These are phyloP conservation scores for Glossophaga mutica DNA, from an alignment of 2,797 vertebrate genomes.

Conservation along the genomic window DNA sequence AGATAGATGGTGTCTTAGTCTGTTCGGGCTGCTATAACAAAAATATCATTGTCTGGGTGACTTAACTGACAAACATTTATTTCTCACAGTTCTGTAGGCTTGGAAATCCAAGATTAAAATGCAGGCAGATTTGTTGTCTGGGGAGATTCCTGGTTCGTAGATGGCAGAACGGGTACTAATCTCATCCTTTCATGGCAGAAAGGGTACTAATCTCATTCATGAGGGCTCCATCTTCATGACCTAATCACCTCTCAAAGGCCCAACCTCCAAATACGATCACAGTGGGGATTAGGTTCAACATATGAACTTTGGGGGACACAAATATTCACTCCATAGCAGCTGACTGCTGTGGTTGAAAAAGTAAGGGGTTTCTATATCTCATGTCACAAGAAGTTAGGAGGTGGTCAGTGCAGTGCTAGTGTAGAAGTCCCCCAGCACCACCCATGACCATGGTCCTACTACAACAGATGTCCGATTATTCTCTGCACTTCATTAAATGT, in stretches of 20 bases:
- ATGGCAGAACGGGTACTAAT: background rate
- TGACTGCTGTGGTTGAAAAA: background rate
- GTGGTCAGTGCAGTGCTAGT: background rate
- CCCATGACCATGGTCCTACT: background rate
- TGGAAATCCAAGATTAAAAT: background rate
- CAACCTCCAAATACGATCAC: background rate
- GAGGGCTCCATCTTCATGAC: background rate
- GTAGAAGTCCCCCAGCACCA: background rate
- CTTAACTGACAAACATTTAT: background rate
- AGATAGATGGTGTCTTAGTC: background rate
- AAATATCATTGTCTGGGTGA: background rate
- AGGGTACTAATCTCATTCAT: background rate
- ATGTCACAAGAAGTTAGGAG: background rate
- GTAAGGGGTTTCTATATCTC: background rate
- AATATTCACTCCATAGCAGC: background rate
- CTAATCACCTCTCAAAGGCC: background rate
- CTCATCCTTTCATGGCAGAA: background rate
- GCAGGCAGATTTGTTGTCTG: background rate
- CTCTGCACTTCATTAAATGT: background rate
- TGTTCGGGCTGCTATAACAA: background rate
- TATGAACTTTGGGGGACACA: background rate
- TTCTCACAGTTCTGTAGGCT: background rate
- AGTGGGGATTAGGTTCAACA: background rate
- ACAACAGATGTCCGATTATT: background rate
- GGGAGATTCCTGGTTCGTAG: background rate